A percentile compares a stretch with the other conserved stretches of the same genome.
Conservation (phyloP, 2,113 vertebrate species). For the Bubalus kerabau region DNA sequence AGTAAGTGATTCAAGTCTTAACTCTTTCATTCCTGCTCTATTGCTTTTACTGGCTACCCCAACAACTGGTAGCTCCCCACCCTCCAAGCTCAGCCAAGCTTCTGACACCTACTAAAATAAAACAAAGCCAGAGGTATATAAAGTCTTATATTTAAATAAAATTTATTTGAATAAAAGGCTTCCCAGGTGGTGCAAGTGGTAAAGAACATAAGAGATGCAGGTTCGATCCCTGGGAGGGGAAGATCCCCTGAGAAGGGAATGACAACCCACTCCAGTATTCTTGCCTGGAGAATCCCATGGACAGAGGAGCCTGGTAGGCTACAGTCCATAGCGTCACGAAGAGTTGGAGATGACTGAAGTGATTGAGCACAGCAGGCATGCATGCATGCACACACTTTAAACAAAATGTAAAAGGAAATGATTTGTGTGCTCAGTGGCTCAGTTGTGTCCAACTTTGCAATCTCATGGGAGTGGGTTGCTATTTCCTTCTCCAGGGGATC, state of each 20-base stretch:
- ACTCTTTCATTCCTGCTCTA: neutral
- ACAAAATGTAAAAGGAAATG: neutral
- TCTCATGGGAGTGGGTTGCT: neutral
- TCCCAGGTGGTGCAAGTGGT: neutral
- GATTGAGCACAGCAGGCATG: fast-evolving
- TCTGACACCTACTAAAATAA: neutral
- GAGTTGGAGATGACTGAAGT: neutral
- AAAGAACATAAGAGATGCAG: neutral
- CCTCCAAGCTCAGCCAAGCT: neutral
- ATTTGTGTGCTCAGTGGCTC: fast-evolving
- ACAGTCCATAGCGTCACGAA: neutral
- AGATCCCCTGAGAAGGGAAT: neutral
- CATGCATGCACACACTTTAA: neutral
- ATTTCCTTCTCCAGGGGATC: neutral
- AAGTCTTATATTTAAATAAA: neutral
- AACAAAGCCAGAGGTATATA: neutral
- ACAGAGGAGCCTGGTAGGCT: neutral
- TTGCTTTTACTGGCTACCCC: neutral
- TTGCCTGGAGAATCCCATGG: neutral
- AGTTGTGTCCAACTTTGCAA: neutral
- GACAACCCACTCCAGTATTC: neutral
- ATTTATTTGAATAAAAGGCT: neutral
- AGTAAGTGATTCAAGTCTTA: neutral
- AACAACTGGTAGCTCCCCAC: neutral
- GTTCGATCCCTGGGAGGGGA: neutral